Evolutionary conservation across 2,113 vertebrate genomes (phyloP).

Genomic region (Calidris pugnax): DNA sequence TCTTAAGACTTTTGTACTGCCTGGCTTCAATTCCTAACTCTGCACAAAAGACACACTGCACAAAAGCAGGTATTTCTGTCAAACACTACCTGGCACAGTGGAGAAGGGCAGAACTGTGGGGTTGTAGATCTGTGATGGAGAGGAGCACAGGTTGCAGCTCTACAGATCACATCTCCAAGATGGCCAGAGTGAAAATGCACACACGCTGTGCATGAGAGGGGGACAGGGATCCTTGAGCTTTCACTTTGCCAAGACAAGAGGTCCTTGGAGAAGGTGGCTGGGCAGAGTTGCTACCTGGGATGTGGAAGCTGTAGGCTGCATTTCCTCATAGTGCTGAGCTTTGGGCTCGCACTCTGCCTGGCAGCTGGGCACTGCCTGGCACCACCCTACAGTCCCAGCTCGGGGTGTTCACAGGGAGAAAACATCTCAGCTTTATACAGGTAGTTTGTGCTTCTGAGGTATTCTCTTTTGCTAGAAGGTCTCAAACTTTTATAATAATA

Average conservation of each 20-base stretch:
- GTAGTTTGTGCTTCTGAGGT: not conserved
- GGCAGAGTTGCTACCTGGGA: not conserved
- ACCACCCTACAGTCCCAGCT: not conserved
- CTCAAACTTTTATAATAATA: not conserved
- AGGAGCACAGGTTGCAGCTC: not conserved
- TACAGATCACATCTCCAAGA: not conserved
- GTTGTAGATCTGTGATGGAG: not conserved
- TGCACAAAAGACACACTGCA: not conserved
- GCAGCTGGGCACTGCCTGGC: not conserved
- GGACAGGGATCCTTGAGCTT: not conserved
- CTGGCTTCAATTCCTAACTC: not conserved
- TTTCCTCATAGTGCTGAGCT: rapidly evolving
- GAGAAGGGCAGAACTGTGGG: not conserved
- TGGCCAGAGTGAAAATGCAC: not conserved
- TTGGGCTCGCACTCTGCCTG: rapidly evolving
- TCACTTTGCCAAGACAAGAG: not conserved
- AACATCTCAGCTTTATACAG: not conserved
- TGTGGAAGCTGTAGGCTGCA: not conserved
- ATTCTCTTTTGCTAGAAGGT: not conserved
- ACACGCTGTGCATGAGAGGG: not conserved
- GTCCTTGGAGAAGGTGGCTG: not conserved
- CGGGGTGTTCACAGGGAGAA: not conserved
- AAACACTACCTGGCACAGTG: not conserved
- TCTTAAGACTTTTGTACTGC: not conserved
- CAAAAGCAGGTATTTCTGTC: not conserved